These are phyloP conservation scores for Himalopsyche tibetana DNA, from an alignment of 2,888 invertebrate genomes.

Conservation along the genomic window DNA sequence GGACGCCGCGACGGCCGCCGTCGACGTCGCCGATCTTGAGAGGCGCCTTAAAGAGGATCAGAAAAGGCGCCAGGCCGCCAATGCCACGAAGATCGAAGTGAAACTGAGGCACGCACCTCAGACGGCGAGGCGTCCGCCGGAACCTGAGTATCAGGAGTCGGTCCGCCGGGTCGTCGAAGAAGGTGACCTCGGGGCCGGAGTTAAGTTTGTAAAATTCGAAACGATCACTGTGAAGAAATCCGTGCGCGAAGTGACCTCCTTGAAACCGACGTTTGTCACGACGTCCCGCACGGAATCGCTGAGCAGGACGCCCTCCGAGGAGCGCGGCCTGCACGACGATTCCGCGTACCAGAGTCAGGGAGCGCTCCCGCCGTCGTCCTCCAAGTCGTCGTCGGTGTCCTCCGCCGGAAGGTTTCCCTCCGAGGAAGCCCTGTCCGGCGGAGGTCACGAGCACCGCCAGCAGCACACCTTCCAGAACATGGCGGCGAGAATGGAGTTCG, in stretches of 20 bases:
- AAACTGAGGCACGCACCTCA: slow-evolving; percentile 75
- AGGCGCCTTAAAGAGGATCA: slow-evolving; percentile 77
- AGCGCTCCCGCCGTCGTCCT: slow-evolving; percentile 67
- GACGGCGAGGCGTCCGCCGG: slow-evolving; percentile 50
- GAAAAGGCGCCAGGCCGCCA: slow-evolving; percentile 74
- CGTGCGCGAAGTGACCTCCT: slow-evolving; percentile 68
- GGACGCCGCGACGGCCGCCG: slow-evolving; percentile 72
- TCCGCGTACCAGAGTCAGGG: slow-evolving; percentile 79
- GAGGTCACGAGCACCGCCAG: slow-evolving; percentile 73
- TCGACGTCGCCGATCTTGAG: slow-evolving; percentile 80
- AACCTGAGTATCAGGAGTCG: slow-evolving; percentile 69
- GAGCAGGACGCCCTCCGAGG: slow-evolving; percentile 77
- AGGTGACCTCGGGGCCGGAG: slow-evolving; percentile 80
- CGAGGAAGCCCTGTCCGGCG: slow-evolving; percentile 74
- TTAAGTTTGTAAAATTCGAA: slow-evolving; percentile 84
- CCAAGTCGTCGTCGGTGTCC: slow-evolving; percentile 76
- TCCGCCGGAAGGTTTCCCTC: slow-evolving; percentile 76
- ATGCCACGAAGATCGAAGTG: slow-evolving; percentile 79
- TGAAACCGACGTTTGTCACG: slow-evolving; percentile 48
- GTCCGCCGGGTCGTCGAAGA: slow-evolving; percentile 73
- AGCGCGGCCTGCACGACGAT: slow-evolving; percentile 72
- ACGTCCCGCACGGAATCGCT: slow-evolving; percentile 65
- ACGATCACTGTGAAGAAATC: slow-evolving; percentile 81
- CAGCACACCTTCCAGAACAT: slow-evolving; percentile 79
- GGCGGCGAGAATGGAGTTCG: slow-evolving; percentile 83